Conservation (phyloP, 2,797 vertebrate genomes). For the Tachyglossus aculeatus region DNA sequence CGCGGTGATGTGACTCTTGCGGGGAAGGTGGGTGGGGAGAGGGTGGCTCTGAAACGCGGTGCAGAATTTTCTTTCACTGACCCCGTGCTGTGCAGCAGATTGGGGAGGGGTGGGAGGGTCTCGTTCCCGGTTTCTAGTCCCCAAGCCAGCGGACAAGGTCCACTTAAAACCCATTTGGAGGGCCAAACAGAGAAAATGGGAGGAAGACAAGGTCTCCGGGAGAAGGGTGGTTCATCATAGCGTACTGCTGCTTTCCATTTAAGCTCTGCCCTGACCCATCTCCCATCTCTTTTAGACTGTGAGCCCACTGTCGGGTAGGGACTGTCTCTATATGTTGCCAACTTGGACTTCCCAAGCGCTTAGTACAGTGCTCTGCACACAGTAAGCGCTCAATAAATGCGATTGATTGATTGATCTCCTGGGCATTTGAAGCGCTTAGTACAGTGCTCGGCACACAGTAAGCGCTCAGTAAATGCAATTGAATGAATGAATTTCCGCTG, state of each 20-base stretch:
- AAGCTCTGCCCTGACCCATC: constrained; percentile 43
- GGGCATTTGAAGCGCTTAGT: no score
- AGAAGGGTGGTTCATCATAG: not conserved
- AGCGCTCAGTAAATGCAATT: no score
- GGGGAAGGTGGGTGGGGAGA: no score
- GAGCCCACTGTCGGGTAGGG: no score
- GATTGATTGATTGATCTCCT: no score
- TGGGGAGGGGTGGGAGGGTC: not conserved
- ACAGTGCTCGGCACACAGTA: no score
- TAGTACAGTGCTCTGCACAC: no score
- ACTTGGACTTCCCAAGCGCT: no score
- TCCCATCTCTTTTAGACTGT: no score
- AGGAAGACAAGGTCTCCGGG: not conserved
- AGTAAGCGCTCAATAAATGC: no score
- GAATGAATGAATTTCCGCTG: constrained; percentile 22
- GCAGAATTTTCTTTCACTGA: not conserved
- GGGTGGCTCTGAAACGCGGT: not conserved
- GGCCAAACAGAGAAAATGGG: no score
- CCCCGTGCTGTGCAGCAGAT: not conserved
- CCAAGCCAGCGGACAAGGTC: not conserved
- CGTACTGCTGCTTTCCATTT: constrained; percentile 11
- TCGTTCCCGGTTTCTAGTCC: not conserved
- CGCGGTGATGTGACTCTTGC: constrained; percentile 5
- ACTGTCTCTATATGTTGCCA: no score
- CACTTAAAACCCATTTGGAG: not conserved